A percentile compares a stretch with the other conserved stretches of the same genome.
Conservation (phyloP, 2,113 vertebrate genomes). For the Stictonetta naevosa region DNA sequence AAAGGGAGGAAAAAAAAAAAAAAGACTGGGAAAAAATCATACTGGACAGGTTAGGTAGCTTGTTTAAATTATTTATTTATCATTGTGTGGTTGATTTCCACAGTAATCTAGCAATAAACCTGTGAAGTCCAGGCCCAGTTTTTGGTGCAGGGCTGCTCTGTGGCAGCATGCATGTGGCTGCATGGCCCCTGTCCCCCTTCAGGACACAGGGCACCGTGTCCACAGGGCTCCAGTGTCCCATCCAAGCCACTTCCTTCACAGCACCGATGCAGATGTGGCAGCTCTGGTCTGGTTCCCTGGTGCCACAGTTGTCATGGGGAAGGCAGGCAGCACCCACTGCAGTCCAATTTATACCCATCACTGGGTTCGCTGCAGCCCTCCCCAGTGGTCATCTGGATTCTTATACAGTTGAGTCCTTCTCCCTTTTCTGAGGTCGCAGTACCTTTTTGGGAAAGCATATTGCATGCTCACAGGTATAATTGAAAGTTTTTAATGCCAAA, state of each 20-base stretch:
- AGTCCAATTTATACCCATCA: fast-evolving
- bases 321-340: neutral
- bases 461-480: neutral
- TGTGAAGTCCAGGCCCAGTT: neutral
- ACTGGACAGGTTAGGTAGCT: neutral
- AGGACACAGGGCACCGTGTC: neutral
- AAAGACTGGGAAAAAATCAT: neutral
- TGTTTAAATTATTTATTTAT: neutral
- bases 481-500: neutral
- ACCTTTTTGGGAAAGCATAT: neutral
- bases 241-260: neutral
- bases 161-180: neutral
- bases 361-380: neutral
- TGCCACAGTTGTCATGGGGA: neutral
- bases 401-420: neutral
- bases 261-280: neutral
- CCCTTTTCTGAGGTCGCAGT: neutral
- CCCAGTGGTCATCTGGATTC: neutral
- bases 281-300: neutral
- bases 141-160: fast-evolving
- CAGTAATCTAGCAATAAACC: neutral
- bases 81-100: neutral
- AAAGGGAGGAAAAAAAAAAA: neutral
- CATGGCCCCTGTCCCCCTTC: fast-evolving
- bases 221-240: too few species aligned